Evolutionary conservation across 2,113 vertebrate species (phyloP).

Genomic region (Conger conger): DNA sequence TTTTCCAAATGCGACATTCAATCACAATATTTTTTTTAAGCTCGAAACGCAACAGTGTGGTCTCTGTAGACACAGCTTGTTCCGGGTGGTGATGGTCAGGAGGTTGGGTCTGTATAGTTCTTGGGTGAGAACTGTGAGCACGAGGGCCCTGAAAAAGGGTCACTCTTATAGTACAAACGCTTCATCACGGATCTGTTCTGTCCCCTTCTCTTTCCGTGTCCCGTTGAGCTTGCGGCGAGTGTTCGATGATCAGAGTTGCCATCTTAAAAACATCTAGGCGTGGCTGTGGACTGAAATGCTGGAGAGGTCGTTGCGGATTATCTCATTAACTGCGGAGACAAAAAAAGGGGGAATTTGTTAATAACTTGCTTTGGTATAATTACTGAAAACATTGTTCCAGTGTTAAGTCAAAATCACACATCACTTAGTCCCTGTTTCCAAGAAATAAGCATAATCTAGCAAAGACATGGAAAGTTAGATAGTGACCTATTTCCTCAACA

Average conservation of each 20-base stretch:
- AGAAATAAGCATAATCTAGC: background rate
- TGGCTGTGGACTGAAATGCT: constrained; percentile 77
- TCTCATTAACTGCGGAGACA: constrained; percentile 90
- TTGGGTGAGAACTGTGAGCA: background rate
- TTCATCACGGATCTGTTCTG: background rate
- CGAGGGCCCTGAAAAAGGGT: background rate
- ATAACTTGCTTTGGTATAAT: background rate
- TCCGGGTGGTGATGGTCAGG: background rate
- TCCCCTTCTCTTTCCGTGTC: constrained; percentile 15
- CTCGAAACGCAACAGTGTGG: background rate
- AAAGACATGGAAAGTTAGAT: background rate
- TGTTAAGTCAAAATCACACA: too few relatives aligned
- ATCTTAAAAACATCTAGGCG: constrained; percentile 51
- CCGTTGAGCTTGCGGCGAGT: background rate
- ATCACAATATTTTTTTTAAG: constrained; percentile 42
- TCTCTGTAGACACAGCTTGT: background rate
- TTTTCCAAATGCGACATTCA: constrained; percentile 44
- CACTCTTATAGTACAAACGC: background rate
- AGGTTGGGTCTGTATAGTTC: background rate
- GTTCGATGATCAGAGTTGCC: background rate
- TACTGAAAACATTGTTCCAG: background rate
- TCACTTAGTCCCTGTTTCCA: background rate
- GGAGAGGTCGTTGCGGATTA: constrained; percentile 95
- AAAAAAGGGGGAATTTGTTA: background rate
- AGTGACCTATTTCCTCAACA: background rate